Conservation (phyloP, 2,797 vertebrate genomes). For the Brachymystax lenok region DNA sequence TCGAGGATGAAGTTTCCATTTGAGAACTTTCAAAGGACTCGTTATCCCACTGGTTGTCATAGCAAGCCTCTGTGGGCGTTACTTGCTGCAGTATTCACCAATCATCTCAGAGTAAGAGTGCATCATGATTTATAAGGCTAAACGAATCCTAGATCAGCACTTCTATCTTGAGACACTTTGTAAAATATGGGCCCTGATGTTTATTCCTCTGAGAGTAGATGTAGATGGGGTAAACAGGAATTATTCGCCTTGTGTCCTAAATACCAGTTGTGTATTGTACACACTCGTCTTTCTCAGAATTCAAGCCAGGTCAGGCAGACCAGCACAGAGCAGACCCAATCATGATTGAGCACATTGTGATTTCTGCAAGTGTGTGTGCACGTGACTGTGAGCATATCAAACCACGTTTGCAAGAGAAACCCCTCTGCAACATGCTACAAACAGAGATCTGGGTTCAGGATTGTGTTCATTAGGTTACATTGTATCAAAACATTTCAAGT, state of each 20-base stretch:
- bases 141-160: neutral
- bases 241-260: neutral
- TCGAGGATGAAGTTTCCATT: neutral
- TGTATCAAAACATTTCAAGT: neutral
- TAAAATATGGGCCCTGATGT: neutral
- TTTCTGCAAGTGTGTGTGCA: conserved; percentile 22
- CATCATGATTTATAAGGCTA: neutral
- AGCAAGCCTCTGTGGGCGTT: neutral
- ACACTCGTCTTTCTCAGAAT: conserved; percentile 15
- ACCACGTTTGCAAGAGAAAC: conserved; percentile 51
- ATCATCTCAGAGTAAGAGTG: neutral
- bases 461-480: neutral
- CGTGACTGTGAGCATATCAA: conserved; percentile 31
- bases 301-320: conserved; percentile 42
- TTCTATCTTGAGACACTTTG: neutral
- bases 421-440: conserved; percentile 27
- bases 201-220: neutral
- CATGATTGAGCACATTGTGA: conserved; percentile 61
- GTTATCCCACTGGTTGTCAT: neutral
- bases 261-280: conserved; percentile 12
- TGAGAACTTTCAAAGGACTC: neutral
- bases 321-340: conserved; percentile 24
- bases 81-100: neutral
- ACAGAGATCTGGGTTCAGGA: neutral
- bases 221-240: neutral